Percentiles rank a stretch among this genome's conserved stretches.
These are phyloP conservation scores for Sitta europaea DNA, from an alignment of 2,113 vertebrate species.

Conservation along the genomic window DNA sequence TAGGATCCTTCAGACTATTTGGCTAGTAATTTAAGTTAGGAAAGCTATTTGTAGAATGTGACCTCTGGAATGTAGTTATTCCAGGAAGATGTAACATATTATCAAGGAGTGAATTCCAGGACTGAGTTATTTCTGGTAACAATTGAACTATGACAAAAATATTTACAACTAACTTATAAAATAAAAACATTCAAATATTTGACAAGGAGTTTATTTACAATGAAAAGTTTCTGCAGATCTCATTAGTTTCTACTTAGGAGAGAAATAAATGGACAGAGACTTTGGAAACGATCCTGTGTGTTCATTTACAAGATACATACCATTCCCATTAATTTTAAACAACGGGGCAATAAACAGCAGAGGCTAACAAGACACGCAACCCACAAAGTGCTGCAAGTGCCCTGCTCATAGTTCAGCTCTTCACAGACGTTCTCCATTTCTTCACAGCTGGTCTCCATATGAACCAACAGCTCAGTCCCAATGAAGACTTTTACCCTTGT, in stretches of 20 bases:
- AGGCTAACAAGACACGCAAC: neutral
- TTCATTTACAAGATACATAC: conserved; percentile 15
- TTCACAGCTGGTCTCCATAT: conserved; percentile 26
- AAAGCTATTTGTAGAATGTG: conserved; percentile 55
- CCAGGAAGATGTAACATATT: conserved; percentile 50
- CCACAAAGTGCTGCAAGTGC: neutral
- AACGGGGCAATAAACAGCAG: neutral
- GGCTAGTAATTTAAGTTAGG: conserved; percentile 49
- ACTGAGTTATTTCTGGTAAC: conserved; percentile 50
- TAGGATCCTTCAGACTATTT: conserved; percentile 29
- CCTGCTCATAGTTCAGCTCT: neutral
- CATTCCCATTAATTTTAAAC: conserved; percentile 27
- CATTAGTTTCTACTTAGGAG: conserved; percentile 4
- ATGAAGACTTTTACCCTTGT: neutral
- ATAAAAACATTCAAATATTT: conserved; percentile 21
- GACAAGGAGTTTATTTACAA: conserved; percentile 5
- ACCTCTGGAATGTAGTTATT: conserved; percentile 49
- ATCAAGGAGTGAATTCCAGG: conserved; percentile 24
- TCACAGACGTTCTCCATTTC: neutral
- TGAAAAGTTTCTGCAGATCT: neutral
- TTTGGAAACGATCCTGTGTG: conserved; percentile 5
- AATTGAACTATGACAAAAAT: conserved; percentile 1
- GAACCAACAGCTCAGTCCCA: neutral
- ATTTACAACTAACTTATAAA: conserved; percentile 28
- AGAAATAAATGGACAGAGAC: neutral